These are phyloP conservation scores for Proteles cristata DNA, from an alignment of 2,113 vertebrate genomes.

Conservation along the genomic window DNA sequence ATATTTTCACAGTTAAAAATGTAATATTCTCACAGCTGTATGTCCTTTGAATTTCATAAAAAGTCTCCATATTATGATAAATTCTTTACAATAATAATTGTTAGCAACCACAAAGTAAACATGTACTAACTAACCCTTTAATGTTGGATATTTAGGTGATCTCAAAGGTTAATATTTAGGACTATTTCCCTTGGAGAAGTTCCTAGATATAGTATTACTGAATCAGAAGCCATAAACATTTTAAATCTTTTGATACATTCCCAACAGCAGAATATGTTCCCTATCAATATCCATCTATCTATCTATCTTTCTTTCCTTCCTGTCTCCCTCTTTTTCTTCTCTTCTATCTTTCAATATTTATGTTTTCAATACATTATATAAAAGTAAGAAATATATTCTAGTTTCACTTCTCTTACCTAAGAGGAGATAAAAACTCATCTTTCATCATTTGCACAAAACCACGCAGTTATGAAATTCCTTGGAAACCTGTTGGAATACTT, in stretches of 20 bases:
- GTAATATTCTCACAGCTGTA: not conserved
- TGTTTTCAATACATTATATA: not conserved
- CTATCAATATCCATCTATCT: not conserved
- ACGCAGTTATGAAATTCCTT: not conserved
- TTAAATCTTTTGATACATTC: not conserved
- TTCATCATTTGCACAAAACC: not conserved
- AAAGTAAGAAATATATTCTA: not conserved
- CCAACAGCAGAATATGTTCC: not conserved
- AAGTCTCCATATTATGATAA: not conserved
- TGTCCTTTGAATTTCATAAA: constrained; percentile 4
- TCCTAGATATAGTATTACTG: not conserved
- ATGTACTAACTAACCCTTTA: not conserved
- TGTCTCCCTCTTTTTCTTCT: not conserved
- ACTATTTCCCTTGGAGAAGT: not conserved
- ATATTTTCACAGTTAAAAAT: not conserved
- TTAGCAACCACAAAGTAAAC: not conserved
- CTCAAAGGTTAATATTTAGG: not conserved
- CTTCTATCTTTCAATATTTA: not conserved
- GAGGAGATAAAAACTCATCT: not conserved
- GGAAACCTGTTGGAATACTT: not conserved
- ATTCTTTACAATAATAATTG: not conserved
- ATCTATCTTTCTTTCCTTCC: not conserved
- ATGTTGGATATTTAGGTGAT: not conserved
- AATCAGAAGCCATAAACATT: not conserved
- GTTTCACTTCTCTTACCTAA: not conserved